Percentiles rank a stretch among this genome's conserved stretches.
Evolutionary conservation across 2,113 vertebrate genomes (phyloP).

Genomic region (Hucho hucho): DNA sequence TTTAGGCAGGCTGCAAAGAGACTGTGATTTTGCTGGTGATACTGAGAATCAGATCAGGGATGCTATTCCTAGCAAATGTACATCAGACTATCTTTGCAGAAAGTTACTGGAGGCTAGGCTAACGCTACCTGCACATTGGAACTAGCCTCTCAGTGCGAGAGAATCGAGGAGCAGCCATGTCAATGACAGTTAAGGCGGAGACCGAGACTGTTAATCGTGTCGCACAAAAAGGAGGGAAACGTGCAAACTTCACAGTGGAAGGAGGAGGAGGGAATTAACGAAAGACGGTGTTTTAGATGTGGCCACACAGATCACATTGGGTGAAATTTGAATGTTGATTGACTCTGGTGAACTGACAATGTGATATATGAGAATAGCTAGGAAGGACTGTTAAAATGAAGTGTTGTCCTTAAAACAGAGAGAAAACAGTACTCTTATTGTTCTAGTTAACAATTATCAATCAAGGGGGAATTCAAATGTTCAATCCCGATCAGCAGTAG

Average conservation of each 20-base stretch:
- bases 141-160: conserved; percentile 6
- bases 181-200: background rate
- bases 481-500: background rate
- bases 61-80: conserved; percentile 14
- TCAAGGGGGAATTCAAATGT: conserved; percentile 29
- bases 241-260: background rate
- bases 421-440: conserved; percentile 9
- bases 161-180: conserved; percentile 10
- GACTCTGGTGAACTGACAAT: conserved; percentile 27
- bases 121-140: background rate
- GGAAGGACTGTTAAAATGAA: conserved; percentile 18
- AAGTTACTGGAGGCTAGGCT: background rate
- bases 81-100: background rate
- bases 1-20: background rate
- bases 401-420: conserved; percentile 16
- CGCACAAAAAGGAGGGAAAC: conserved; percentile 1
- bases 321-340: conserved; percentile 19
- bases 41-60: conserved; percentile 29
- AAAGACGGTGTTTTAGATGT: conserved; percentile 26
- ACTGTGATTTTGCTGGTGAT: conserved; percentile 9
- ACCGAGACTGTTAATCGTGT: conserved; percentile 8
- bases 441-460: too few relatives aligned
- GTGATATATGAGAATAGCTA: conserved; percentile 20
- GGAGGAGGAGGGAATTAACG: background rate
- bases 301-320: conserved; percentile 21